Percentiles rank a stretch among this genome's conserved stretches.
phyloP scores from a whole-genome alignment of 1,140 invertebrate species.

The Vollenhovia emeryi region DNA sequence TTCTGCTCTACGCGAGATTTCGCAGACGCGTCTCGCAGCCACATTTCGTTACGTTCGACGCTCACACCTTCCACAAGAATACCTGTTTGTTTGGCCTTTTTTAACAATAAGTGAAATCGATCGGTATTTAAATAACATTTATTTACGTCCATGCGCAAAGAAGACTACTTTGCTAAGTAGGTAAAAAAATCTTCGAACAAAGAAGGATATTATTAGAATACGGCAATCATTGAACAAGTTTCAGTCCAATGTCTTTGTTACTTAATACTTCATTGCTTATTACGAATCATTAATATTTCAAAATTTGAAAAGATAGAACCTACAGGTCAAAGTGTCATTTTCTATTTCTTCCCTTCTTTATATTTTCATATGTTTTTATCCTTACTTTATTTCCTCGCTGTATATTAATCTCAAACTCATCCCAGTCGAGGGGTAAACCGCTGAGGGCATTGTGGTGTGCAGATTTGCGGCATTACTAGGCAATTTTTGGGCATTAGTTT shows the following conservation, averaged over 20 bases:
- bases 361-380: neutral
- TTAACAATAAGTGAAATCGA: neutral
- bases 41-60: neutral
- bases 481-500: too few species aligned
- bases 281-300: neutral
- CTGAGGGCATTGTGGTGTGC: too few species aligned
- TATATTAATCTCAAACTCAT: neutral
- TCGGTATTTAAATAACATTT: neutral
- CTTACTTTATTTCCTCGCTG: neutral
- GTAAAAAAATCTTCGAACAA: neutral
- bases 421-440: too few species aligned
- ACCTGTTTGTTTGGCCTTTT: neutral
- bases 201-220: neutral
- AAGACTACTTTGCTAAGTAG: neutral
- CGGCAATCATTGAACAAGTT: neutral
- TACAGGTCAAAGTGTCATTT: neutral
- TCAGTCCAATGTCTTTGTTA: neutral
- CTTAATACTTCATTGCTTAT: too few species aligned
- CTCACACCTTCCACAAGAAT: neutral
- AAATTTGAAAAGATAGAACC: neutral
- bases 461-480: too few species aligned
- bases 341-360: neutral
- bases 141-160: neutral
- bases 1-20: constrained; percentile 54
- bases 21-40: neutral